Conservation (phyloP, 1,140 invertebrate species). For the Aphidius gifuensis region DNA sequence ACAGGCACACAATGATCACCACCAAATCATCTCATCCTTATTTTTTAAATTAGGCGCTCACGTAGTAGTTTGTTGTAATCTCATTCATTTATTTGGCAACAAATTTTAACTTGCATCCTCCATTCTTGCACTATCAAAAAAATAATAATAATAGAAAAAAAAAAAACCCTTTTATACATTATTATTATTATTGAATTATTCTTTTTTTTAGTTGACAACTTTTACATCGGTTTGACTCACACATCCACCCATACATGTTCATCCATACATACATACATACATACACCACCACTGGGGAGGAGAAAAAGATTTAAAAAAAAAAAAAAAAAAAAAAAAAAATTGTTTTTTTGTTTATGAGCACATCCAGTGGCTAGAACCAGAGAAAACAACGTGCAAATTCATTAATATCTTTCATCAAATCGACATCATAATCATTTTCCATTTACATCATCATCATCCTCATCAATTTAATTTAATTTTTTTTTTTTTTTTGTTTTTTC, state of each 20-base stretch:
- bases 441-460: slow-evolving; percentile 23
- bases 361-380: slow-evolving; percentile 1
- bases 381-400: slow-evolving; percentile 29
- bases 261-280: not conserved
- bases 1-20: slow-evolving; percentile 28
- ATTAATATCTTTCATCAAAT: slow-evolving; percentile 8
- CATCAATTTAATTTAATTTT: slow-evolving; percentile 15
- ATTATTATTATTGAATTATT: slow-evolving; percentile 2
- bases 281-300: not conserved
- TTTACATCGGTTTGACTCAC: not conserved
- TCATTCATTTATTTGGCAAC: slow-evolving; percentile 35
- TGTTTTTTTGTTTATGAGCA: slow-evolving; percentile 1
- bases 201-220: slow-evolving; percentile 4
- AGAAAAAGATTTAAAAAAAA: not conserved
- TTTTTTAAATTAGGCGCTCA: slow-evolving; percentile 2
- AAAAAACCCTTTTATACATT: slow-evolving; percentile 12
- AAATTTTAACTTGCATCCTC: slow-evolving; percentile 37
- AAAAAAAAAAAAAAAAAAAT: too few relatives aligned
- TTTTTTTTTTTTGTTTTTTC: slow-evolving; percentile 12
- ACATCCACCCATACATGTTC: too few relatives aligned
- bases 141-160: slow-evolving; percentile 26
- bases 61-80: slow-evolving; percentile 7
- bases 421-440: slow-evolving; percentile 4
- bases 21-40: too few relatives aligned
- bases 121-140: slow-evolving; percentile 36